A percentile compares a stretch with the other conserved stretches of the same genome.
These are phyloP conservation scores for Aegithalos caudatus DNA, from an alignment of 2,113 vertebrate genomes.

Conservation along the genomic window DNA sequence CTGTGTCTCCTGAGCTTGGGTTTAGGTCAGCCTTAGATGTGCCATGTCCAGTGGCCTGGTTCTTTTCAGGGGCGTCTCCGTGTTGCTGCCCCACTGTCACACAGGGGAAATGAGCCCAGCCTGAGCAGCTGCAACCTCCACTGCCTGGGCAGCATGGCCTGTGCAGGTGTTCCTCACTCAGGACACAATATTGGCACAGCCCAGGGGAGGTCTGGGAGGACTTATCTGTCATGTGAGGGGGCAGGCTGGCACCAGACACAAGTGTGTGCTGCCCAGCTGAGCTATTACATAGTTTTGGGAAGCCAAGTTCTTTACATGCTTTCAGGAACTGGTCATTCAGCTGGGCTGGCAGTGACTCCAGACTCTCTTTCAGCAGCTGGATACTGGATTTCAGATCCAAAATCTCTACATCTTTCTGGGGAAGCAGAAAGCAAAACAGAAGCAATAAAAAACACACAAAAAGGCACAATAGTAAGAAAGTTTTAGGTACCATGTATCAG, in stretches of 20 bases:
- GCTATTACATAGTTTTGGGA: constrained; percentile 19
- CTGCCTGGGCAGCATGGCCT: neutral
- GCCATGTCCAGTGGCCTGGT: neutral
- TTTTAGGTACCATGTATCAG: neutral
- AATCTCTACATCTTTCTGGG: constrained; percentile 72
- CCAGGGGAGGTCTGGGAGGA: constrained; percentile 72
- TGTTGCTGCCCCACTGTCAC: neutral
- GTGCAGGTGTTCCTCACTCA: neutral
- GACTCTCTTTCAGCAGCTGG: constrained; percentile 44
- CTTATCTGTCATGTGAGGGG: constrained; percentile 20
- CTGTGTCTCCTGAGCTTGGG: neutral
- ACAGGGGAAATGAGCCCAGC: neutral
- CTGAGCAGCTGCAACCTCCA: neutral
- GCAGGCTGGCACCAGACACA: neutral
- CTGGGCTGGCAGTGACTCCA: constrained; percentile 66
- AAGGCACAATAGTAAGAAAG: neutral
- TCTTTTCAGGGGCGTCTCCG: fast-evolving
- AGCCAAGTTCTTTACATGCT: constrained; percentile 52
- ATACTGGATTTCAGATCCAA: constrained; percentile 68
- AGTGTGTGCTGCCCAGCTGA: constrained; percentile 49
- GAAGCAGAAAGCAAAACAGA: constrained; percentile 1
- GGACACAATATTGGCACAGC: neutral
- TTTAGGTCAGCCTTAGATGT: neutral
- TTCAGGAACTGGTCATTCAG: constrained; percentile 65
- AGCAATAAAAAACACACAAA: neutral